A percentile compares a stretch with the other conserved stretches of the same genome.
These are phyloP conservation scores for crab-eating macaque (Macaca fascicularis) DNA, from an alignment of 2,113 vertebrate genomes.

Conservation along the genomic window T2T-MFA8v1.1 NC_088389.1:89903001-89903500, in stretches of 20 bases:
- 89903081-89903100: not conserved
- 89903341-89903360: conserved; percentile 19
- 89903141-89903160: not conserved
- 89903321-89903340: not conserved
- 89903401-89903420: conserved; percentile 31
- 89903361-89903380: conserved; percentile 34
- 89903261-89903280: conserved; percentile 4
- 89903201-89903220: not conserved
- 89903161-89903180: not conserved
- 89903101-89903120: not conserved
- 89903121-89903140: not conserved
- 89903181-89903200: not conserved
- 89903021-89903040: not conserved
- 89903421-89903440: not conserved
- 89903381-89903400: conserved; percentile 35
- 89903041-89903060: not conserved
- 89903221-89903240: conserved; percentile 34
- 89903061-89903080: not conserved
- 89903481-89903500: conserved; percentile 30
- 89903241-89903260: not conserved
- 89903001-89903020: not conserved
- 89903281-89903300: not conserved
- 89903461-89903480: conserved; percentile 51
- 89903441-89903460: conserved; percentile 35
- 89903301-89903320: not conserved